Conservation (phyloP, 1,140 invertebrate genomes). For the Probaryconus sp. region DNA sequence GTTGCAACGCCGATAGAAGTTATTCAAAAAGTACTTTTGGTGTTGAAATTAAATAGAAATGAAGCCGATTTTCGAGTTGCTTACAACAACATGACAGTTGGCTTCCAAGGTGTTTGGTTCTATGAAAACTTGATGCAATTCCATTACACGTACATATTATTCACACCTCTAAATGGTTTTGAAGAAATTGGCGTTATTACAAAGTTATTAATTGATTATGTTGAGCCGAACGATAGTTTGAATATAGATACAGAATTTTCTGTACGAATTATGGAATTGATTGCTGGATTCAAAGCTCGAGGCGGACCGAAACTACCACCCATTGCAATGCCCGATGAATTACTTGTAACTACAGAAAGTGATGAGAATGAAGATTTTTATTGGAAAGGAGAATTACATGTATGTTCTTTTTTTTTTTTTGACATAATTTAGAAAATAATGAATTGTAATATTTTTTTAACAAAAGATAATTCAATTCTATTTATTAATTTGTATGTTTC, state of each 20-base stretch:
- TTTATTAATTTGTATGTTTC: conserved; percentile 16
- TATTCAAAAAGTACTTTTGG: conserved; percentile 81
- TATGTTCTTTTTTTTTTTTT: conserved; percentile 83
- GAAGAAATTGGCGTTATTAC: conserved; percentile 85
- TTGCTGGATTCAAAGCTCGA: conserved; percentile 74
- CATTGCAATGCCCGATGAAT: conserved; percentile 56
- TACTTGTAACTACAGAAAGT: conserved; percentile 42
- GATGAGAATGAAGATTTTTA: conserved; percentile 72
- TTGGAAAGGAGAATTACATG: conserved; percentile 80
- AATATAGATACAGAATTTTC: conserved; percentile 85
- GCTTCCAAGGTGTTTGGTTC: conserved; percentile 87
- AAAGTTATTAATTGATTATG: conserved; percentile 80
- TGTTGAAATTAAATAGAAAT: conserved; percentile 80
- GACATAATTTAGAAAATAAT: conserved; percentile 69
- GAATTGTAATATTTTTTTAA: conserved; percentile 1
- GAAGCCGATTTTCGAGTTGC: conserved; percentile 85
- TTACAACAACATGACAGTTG: conserved; percentile 85
- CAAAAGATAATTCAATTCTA: conserved; percentile 9
- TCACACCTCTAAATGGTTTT: conserved; percentile 85
- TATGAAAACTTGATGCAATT: conserved; percentile 84
- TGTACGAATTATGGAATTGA: conserved; percentile 82
- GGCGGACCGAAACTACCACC: conserved; percentile 69
- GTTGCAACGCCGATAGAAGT: conserved; percentile 85
- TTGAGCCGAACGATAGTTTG: conserved; percentile 68
- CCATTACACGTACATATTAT: conserved; percentile 86